A percentile compares a stretch with the other conserved stretches of the same genome.
Conservation (phyloP, 2,888 invertebrate species). For the Polietes domitor region DNA sequence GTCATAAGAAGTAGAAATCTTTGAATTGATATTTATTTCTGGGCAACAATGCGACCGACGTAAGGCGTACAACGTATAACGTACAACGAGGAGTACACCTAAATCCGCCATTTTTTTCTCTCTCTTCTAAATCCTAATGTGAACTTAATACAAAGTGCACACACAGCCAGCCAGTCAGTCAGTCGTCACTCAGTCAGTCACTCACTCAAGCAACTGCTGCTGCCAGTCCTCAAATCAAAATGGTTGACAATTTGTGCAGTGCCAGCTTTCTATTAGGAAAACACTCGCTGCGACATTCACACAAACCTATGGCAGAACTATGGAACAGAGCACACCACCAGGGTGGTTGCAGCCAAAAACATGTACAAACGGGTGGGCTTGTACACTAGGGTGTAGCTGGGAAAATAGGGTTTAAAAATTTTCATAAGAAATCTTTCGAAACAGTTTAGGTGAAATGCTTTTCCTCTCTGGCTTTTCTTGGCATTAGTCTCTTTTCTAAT, state of each 20-base stretch:
- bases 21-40: constrained; percentile 28
- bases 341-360: constrained; percentile 20
- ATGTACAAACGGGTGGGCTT: constrained; percentile 11
- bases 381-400: constrained; percentile 9
- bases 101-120: constrained; percentile 28
- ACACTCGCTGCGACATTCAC: neutral
- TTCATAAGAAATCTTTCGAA: too few relatives aligned
- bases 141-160: constrained; percentile 66
- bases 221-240: constrained; percentile 63
- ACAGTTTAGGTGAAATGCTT: too few relatives aligned
- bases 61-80: too few relatives aligned
- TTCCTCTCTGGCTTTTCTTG: too few relatives aligned
- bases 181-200: constrained; percentile 4
- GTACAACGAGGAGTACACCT: neutral
- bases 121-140: constrained; percentile 57
- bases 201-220: neutral
- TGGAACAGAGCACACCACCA: neutral
- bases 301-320: neutral
- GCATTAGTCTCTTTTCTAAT: too few relatives aligned
- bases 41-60: neutral
- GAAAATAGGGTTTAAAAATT: too few relatives aligned
- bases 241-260: constrained; percentile 65
- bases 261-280: constrained; percentile 58
- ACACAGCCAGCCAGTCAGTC: constrained; percentile 39
- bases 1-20: constrained; percentile 35